phyloP scores from a whole-genome alignment of 1,140 invertebrate genomes.

The Coenobita brevimanus region DNA sequence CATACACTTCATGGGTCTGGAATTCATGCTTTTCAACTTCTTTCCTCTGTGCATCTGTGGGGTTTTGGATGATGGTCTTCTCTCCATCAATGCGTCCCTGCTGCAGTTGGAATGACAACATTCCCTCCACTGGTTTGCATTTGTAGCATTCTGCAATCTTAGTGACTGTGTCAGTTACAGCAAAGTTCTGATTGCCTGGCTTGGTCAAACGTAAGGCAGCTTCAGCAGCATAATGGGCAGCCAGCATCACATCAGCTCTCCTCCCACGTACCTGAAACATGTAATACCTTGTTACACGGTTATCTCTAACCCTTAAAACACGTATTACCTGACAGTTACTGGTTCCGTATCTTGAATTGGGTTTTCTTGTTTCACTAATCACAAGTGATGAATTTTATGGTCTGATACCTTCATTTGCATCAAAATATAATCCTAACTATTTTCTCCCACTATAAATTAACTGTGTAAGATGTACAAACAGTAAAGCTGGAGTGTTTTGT shows the following conservation, averaged over 20 bases:
- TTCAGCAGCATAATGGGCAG: slow-evolving; percentile 95
- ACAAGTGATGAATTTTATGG: no score
- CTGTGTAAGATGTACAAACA: no score
- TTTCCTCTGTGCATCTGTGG: slow-evolving; percentile 96
- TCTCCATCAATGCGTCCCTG: slow-evolving; percentile 97
- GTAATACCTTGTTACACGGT: no score
- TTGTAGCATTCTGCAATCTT: slow-evolving; percentile 94
- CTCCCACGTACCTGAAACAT: slow-evolving; percentile 80
- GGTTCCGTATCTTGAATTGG: no score
- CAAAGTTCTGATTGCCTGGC: slow-evolving; percentile 93
- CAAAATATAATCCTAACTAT: no score
- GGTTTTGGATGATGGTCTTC: slow-evolving; percentile 99
- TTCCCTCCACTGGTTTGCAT: slow-evolving; percentile 98
- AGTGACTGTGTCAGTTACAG: slow-evolving; percentile 93
- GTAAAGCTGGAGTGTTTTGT: no score
- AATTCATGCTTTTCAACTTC: slow-evolving; percentile 98
- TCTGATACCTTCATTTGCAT: no score
- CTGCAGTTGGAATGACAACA: slow-evolving; percentile 98
- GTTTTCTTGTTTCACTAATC: no score
- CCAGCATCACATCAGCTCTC: slow-evolving; percentile 95
- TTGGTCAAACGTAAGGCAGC: slow-evolving; percentile 93
- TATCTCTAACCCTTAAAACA: no score
- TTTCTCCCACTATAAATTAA: no score
- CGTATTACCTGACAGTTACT: no score
- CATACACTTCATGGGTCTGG: slow-evolving; percentile 98